phyloP scores from a whole-genome alignment of 2,888 invertebrate genomes.

The Drosophila meridionalis region DNA sequence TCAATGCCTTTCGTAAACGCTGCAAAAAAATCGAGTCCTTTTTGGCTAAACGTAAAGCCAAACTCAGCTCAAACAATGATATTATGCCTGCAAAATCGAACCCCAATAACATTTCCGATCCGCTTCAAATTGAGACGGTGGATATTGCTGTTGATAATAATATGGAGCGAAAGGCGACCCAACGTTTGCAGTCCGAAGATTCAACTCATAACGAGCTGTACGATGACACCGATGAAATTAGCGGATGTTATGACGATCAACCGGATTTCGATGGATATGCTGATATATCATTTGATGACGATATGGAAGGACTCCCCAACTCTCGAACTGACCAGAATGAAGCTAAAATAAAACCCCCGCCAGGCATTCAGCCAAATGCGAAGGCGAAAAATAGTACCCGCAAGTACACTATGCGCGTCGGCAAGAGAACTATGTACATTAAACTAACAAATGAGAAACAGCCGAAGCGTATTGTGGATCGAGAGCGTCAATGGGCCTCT shows the following conservation, averaged over 20 bases:
- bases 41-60: constrained; percentile 40
- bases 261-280: constrained; percentile 20
- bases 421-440: constrained; percentile 67
- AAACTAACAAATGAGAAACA: constrained; percentile 66
- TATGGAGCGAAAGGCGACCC: not conserved
- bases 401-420: constrained; percentile 71
- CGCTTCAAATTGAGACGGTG: constrained; percentile 42
- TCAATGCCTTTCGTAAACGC: constrained; percentile 58
- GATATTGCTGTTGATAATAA: constrained; percentile 24
- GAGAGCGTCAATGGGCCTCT: constrained; percentile 57
- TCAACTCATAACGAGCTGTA: not conserved
- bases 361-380: not conserved
- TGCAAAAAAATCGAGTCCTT: constrained; percentile 61
- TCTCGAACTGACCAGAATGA: not conserved
- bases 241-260: not conserved
- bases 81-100: not conserved
- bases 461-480: constrained; percentile 70
- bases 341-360: not conserved
- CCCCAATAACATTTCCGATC: constrained; percentile 33
- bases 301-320: not conserved
- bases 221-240: not conserved
- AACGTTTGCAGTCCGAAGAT: not conserved
- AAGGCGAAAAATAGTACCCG: constrained; percentile 23
- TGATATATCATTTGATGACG: constrained; percentile 6
- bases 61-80: constrained; percentile 7